Percentiles rank a stretch among this genome's conserved stretches.
These are phyloP conservation scores for Acinonyx jubatus DNA, from an alignment of 2,113 vertebrate species.

Conservation along the genomic window DNA sequence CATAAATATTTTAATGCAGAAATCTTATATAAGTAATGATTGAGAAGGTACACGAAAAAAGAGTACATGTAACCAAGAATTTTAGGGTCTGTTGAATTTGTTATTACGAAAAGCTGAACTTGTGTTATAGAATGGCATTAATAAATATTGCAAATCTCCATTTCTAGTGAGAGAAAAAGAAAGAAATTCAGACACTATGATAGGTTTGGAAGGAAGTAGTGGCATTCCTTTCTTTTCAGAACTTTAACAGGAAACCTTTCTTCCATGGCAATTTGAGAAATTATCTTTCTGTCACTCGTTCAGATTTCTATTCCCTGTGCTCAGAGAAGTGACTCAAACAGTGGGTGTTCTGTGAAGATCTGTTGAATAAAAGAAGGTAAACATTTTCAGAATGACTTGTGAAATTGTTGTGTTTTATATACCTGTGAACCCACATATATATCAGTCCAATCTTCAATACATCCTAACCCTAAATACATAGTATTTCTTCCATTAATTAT, in stretches of 20 bases:
- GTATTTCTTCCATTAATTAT: background rate
- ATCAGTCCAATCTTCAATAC: background rate
- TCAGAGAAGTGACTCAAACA: background rate
- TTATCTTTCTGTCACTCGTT: background rate
- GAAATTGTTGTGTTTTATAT: background rate
- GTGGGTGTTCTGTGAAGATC: background rate
- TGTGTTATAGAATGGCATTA: background rate
- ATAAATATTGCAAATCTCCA: background rate
- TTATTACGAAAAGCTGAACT: background rate
- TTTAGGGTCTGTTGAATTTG: background rate
- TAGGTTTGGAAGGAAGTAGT: background rate
- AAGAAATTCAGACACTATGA: background rate
- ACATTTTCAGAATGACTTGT: conserved; percentile 3
- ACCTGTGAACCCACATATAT: background rate
- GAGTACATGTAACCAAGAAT: background rate
- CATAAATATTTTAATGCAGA: background rate
- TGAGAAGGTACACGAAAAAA: background rate
- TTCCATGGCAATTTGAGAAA: background rate
- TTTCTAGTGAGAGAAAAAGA: background rate
- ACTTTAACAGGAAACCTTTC: background rate
- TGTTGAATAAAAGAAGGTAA: background rate
- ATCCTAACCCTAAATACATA: background rate
- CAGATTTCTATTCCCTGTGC: background rate
- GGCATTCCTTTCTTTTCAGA: background rate
- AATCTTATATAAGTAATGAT: background rate